Base-by-base conservation (phyloP, 2,888 invertebrate species). In the Brachyptera putata region DNA sequence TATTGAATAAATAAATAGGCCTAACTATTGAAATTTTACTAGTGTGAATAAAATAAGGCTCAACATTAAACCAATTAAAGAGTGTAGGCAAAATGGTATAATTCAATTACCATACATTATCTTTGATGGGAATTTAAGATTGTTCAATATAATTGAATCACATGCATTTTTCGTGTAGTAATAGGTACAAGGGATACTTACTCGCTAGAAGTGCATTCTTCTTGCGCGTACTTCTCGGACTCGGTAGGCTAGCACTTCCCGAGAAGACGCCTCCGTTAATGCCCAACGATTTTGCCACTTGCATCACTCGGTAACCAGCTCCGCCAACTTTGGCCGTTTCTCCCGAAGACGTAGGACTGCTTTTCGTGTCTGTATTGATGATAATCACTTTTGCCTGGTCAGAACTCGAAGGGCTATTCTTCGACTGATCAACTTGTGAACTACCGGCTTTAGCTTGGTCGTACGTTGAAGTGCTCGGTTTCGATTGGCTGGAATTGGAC, bases 141-240 rank as follows among this genome's bases (percentile, higher is more conserved):
- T n/a, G n/a, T n/a, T n/a, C n/a, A n/a, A n/a, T n/a, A n/a, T n/a
- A n/a, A n/a, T n/a, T n/a, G n/a, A n/a, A n/a, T n/a, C n/a, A n/a
- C n/a, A n/a, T n/a, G n/a, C n/a, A n/a, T n/a, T n/a, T n/a, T n/a
- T n/a, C n/a, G n/a, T n/a, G n/a, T n/a, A n/a, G n/a, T n/a, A n/a
- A n/a, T n/a, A n/a, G n/a, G n/a, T n/a, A n/a, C n/a, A n/a, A n/a
- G n/a, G n/a, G n/a, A n/a, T n/a, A n/a, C 85, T 82, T 70, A 87
- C 87, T 89, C 37, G 87, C 85, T 30, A 89, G 76, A 30, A 89
- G 78, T 22, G 84, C 84, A 70, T 87, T 89, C 70, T 86, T 87
- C 76, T 88, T 88, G 70, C 87, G 62, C 16, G 68, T 60, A 14
- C 68, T 66, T 5, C 63, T 41, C 2, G 66, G 66, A 25, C 64